Conservation (phyloP, 53 echinoderm and acorn worm species). For the Zoroaster sp. region DNA sequence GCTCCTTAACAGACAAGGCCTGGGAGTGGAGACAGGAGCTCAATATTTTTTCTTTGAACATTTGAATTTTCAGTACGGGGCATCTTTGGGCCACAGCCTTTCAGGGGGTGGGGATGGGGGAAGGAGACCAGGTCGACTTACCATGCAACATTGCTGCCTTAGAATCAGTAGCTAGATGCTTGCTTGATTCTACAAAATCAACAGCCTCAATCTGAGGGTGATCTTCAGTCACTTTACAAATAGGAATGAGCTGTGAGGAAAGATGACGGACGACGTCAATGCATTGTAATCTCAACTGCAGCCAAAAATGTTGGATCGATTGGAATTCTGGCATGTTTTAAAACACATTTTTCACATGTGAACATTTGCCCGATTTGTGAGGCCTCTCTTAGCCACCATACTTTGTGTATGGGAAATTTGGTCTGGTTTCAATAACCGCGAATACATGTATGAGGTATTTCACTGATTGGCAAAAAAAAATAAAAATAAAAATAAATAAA, state of each 20-base stretch:
- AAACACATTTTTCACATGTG: no score
- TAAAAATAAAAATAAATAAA: no score
- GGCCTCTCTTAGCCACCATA: no score
- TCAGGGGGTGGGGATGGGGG: neutral
- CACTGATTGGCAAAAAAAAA: no score
- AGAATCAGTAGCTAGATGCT: slow-evolving; percentile 70
- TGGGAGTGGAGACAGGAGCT: neutral
- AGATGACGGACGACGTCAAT: neutral
- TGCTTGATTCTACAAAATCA: slow-evolving; percentile 73
- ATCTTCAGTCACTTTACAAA: slow-evolving; percentile 63
- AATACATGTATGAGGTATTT: no score
- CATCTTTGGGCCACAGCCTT: no score
- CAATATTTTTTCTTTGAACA: no score
- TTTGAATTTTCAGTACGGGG: no score
- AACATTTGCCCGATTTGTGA: no score
- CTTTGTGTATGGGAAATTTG: no score
- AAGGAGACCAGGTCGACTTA: slow-evolving; percentile 21
- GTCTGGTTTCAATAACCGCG: no score
- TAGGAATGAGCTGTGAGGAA: slow-evolving; percentile 69
- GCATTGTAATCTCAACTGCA: neutral
- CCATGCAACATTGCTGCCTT: slow-evolving; percentile 94
- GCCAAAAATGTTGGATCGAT: neutral
- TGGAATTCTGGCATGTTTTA: neutral
- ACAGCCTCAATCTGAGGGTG: slow-evolving; percentile 64
- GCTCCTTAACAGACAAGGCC: no score